Percentiles rank a stretch among this genome's conserved stretches.
These are phyloP conservation scores for human (Homo sapiens) DNA, from an alignment of 2,113 vertebrate species.

Conservation along the genomic window GRCh38 chr9:95018001-95018500, in stretches of 20 bases:
- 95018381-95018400: neutral
- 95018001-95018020: neutral
- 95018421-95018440: slow-evolving; percentile 33
- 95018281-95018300: neutral
- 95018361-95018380: neutral
- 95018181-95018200: neutral
- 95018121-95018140: neutral
- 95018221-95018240: neutral
- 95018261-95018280: neutral
- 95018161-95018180: neutral
- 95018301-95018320: neutral
- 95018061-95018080: neutral
- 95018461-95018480: neutral
- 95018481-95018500: slow-evolving; percentile 24
- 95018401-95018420: neutral
- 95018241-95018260: neutral
- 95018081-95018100: neutral
- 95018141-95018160: neutral
- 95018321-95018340: neutral
- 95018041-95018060: neutral
- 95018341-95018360: neutral
- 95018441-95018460: neutral
- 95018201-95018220: neutral
- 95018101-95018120: neutral
- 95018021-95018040: neutral